Conservation (phyloP, 92 coral and sea anemone species). For the Siderastrea radians region DNA sequence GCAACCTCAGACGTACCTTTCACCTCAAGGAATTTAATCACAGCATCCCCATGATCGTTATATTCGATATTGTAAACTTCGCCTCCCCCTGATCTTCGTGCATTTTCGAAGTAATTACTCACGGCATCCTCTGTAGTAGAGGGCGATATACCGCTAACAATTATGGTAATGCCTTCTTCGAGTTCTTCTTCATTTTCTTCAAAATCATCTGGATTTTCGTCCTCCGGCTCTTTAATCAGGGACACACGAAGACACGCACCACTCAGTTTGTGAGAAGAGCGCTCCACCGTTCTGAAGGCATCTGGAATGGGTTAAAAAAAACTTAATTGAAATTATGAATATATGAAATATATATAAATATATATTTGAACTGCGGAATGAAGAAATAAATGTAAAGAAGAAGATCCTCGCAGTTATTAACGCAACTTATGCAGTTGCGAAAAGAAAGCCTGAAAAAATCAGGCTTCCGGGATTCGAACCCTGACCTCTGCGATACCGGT, state of each 20-base stretch:
- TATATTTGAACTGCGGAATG: too few relatives aligned
- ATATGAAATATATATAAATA: background rate
- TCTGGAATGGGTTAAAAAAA: background rate
- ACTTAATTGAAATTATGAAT: background rate
- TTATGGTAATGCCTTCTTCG: background rate
- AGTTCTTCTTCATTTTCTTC: background rate
- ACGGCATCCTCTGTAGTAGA: constrained; percentile 65
- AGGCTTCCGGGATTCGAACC: too few relatives aligned
- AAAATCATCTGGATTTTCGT: background rate
- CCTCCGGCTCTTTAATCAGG: constrained; percentile 16
- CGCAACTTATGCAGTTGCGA: too few relatives aligned
- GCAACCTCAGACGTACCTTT: background rate
- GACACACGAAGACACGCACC: constrained; percentile 23
- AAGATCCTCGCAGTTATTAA: too few relatives aligned
- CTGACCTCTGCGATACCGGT: too few relatives aligned
- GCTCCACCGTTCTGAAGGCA: constrained; percentile 34
- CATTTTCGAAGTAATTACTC: constrained; percentile 66
- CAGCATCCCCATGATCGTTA: background rate
- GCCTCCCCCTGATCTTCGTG: constrained; percentile 49
- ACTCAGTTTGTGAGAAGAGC: constrained; percentile 37
- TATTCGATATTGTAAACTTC: background rate
- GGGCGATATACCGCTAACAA: constrained; percentile 68
- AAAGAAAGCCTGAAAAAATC: too few relatives aligned
- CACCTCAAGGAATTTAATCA: constrained; percentile 20
- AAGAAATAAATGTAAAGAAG: too few relatives aligned